Evolutionary conservation across 2,113 vertebrate genomes (phyloP), one percentile per base, ranked within the genome.

Genomic region (Dicerorhinus sumatrensis): DNA sequence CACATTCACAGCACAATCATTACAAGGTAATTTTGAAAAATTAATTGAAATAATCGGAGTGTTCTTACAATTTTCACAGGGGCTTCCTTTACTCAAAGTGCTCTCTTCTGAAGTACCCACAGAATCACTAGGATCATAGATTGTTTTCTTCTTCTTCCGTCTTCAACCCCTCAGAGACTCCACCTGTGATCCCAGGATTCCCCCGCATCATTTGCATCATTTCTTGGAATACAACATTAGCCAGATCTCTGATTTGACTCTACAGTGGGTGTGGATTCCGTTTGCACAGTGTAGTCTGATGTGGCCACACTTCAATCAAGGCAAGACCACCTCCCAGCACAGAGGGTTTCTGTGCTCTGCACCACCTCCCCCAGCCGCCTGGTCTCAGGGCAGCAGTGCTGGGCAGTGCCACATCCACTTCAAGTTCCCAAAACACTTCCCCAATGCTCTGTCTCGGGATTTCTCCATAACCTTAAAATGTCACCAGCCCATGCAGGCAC

Each of bases 331-430:
- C 33, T 54, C 14, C 65, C 6, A 2, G 5, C 70, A 58, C 8
- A 58, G 65, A 76, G 62, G 39, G 7, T 60, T 65, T 84, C 33
- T 73, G 89, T 25, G 77, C 33, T 46, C 83, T 54, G 48, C 3
- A 0, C 9, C n/a, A 4, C 18, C 23, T 72, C 17, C 1, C 0
- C 6, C 0, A 17, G 29, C 33, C 2, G 3, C 17, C 58, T 20
- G 16, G 10, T 6, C 42, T 81, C 81, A 77, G 79, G 10, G 48
- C 27, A 31, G 81, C 4, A 1, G 7, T 12, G 14, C 56, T 29
- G 51, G 39, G 3, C 10, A 7, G 6, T 27, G 6, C 58, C 29
- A 10, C 14, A 3, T 69, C 65, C 42, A 12, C 56, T 33, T 39
- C 84, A 3, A 0, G n/a, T 33, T 60, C 70, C 73, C 60, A 1